A percentile compares a stretch with the other conserved stretches of the same genome.
phyloP scores from a whole-genome alignment of 1,140 invertebrate species.

The Drosophila tani region DNA sequence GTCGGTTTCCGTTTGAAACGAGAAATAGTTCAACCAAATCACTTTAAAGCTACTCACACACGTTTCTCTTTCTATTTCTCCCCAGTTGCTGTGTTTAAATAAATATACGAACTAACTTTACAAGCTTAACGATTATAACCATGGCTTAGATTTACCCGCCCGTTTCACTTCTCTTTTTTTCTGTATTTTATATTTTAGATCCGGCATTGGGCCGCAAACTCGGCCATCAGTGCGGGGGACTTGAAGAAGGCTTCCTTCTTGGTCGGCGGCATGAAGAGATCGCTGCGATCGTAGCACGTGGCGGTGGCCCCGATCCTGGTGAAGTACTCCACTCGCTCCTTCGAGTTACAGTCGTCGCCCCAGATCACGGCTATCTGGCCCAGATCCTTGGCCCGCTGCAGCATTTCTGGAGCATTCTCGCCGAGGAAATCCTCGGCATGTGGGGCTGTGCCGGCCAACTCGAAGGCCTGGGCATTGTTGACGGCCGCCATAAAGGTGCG shows the following conservation, averaged over 20 bases:
- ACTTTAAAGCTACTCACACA: constrained; percentile 25
- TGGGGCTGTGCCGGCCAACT: constrained; percentile 94
- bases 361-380: constrained; percentile 96
- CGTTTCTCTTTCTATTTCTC: constrained; percentile 42
- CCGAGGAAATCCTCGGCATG: constrained; percentile 95
- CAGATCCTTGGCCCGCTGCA: constrained; percentile 90
- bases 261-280: constrained; percentile 84
- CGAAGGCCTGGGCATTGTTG: constrained; percentile 91
- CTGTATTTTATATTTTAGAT: constrained; percentile 30
- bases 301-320: constrained; percentile 95
- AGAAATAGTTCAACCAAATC: constrained; percentile 31
- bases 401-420: constrained; percentile 89
- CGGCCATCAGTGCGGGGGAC: constrained; percentile 64
- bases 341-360: constrained; percentile 97
- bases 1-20: constrained; percentile 43
- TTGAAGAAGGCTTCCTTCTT: constrained; percentile 79
- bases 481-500: constrained; percentile 92
- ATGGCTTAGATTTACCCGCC: constrained; percentile 54
- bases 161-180: constrained; percentile 3
- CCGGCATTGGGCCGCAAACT: constrained; percentile 75
- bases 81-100: constrained; percentile 35
- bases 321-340: constrained; percentile 92
- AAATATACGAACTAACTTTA: constrained; percentile 46
- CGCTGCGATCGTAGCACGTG: constrained; percentile 96
- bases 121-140: constrained; percentile 32